These are phyloP conservation scores for Dendrolimus pini DNA, from an alignment of 2,888 invertebrate genomes.

Conservation along the genomic window DNA sequence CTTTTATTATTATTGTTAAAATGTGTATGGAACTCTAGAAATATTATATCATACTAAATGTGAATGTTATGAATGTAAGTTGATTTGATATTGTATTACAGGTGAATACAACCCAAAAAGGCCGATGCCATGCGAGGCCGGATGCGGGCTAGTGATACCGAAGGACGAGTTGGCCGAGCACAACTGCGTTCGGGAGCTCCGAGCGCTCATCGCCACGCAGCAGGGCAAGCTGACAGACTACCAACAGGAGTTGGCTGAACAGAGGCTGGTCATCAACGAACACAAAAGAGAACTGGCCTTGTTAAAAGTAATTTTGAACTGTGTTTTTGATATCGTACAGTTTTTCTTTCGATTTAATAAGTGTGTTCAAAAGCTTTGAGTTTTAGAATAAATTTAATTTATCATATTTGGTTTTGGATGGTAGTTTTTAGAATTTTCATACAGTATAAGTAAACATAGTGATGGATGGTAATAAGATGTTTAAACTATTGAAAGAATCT, in stretches of 20 bases:
- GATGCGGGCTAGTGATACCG: conserved; percentile 95
- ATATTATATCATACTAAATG: no score
- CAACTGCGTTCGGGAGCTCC: conserved; percentile 93
- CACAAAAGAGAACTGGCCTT: conserved; percentile 92
- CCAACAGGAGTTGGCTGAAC: conserved; percentile 91
- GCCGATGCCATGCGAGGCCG: conserved; percentile 94
- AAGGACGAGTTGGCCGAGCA: conserved; percentile 97
- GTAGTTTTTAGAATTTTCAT: no score
- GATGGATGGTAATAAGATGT: no score
- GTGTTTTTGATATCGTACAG: conserved; percentile 4
- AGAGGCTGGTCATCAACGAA: conserved; percentile 91
- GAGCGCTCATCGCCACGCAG: conserved; percentile 89
- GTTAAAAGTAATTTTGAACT: conserved; percentile 77
- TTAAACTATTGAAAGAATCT: no score
- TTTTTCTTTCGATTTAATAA: not conserved
- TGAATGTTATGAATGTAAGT: no score
- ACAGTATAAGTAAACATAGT: no score
- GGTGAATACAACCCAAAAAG: conserved; percentile 90
- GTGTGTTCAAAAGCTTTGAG: not conserved
- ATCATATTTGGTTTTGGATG: no score
- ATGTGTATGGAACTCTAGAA: no score
- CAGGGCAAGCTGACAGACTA: conserved; percentile 91
- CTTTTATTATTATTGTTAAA: no score
- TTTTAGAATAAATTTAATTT: no score
- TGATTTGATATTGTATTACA: conserved; percentile 16